Percentiles rank a stretch among this genome's conserved stretches.
Evolutionary conservation across 1,140 invertebrate genomes (phyloP).

Genomic region (Coptotermes formosanus): DNA sequence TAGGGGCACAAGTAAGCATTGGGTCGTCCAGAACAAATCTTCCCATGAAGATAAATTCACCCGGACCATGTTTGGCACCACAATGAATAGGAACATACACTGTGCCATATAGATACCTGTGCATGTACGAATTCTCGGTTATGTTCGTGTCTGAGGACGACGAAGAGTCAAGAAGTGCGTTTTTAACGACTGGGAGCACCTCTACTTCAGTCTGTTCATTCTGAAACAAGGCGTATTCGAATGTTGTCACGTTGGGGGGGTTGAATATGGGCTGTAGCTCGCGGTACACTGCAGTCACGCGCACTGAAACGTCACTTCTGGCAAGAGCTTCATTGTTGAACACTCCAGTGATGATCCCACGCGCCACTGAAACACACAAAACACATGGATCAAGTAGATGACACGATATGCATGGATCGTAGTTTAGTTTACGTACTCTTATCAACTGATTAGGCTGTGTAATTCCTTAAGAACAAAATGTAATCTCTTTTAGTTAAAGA

Average conservation of each 20-base stretch:
- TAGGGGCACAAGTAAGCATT: constrained; percentile 68
- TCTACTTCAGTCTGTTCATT: constrained; percentile 56
- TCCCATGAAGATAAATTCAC: constrained; percentile 79
- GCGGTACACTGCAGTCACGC: background rate
- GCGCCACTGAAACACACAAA: constrained; percentile 54
- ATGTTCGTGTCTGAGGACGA: background rate
- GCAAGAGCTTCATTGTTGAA: constrained; percentile 61
- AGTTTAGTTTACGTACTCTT: too few species aligned
- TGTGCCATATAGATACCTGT: background rate
- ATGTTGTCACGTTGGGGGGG: background rate
- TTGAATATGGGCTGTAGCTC: background rate
- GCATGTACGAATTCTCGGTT: background rate
- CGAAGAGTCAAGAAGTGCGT: background rate
- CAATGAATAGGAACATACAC: constrained; percentile 64
- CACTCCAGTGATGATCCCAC: constrained; percentile 65
- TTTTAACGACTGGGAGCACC: constrained; percentile 40
- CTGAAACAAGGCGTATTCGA: constrained; percentile 45
- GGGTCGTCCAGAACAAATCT: constrained; percentile 66
- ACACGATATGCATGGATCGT: too few species aligned
- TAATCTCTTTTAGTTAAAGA: too few species aligned
- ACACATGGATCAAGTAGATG: too few species aligned
- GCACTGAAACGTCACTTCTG: constrained; percentile 52
- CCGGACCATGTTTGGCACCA: constrained; percentile 66
- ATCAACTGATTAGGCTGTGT: too few species aligned
- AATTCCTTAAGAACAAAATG: too few species aligned